Base-by-base conservation (phyloP, 2,113 vertebrate genomes). In the Tichodroma muraria region DNA sequence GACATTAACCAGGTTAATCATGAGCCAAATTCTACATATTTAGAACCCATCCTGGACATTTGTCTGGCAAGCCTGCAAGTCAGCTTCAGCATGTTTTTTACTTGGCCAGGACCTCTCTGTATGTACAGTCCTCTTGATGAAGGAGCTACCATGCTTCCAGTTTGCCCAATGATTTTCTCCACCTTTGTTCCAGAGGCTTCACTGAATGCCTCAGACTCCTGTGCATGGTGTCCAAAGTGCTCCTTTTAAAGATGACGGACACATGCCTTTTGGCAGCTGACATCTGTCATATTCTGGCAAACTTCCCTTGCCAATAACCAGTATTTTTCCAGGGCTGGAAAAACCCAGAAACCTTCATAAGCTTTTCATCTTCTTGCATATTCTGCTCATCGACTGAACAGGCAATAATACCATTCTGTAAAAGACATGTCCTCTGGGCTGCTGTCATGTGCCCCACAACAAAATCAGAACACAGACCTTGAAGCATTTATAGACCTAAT, bases 361-460 rank as follows among this genome's bases (percentile, higher is more conserved):
- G 13, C 13, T 31, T 89, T 45, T n/a, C 8, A 49, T 27, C 22
- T 79, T 87, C 28, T 28, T 37, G 14, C 25, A n/a, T 24, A 13
- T n/a, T 22, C 42, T 66, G 8, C 22, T 85, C 13, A 28, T 18
- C 1, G 8, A 53, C 25, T 54, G 68, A 75, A 70, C 20, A 40
- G 28, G 13, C 11, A 70, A 20, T 30, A 56, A 7, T 27, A 30
- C 4, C 8, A 49, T 70, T 44, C 12, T 80, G 57, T 31, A 50
- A 63, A 30, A 59, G 9, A 40, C 20, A 8, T 0, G 1, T 40
- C n/a, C 28, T 78, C 42, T 2, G 3, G 31, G 22, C 52, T 87
- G 28, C 47, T 45, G 16, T 49, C 6, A 23, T 1, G 1, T 0
- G 3, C 30, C 20, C 45, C 37, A 59, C 14, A 30, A 57, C 25